A percentile compares a stretch with the other conserved stretches of the same genome.
Evolutionary conservation across 2,888 invertebrate genomes (phyloP).

Genomic region (Plebejus anna): DNA sequence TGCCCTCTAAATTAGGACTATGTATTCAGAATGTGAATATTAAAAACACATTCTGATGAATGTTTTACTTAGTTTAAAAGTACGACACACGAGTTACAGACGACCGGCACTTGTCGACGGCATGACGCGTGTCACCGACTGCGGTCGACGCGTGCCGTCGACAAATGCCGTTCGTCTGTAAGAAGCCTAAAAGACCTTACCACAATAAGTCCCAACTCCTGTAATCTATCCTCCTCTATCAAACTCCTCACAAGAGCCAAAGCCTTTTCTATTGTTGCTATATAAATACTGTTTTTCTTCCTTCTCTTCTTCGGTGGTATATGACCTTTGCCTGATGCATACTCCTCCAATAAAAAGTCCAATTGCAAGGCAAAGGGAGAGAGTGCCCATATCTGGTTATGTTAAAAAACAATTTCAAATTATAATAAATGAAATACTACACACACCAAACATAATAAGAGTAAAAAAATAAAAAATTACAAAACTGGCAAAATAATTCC

Average conservation of each 20-base stretch:
- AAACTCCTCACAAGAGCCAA: slow-evolving; percentile 91
- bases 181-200: slow-evolving; percentile 46
- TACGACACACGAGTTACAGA: no score
- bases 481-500: neutral
- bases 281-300: slow-evolving; percentile 88
- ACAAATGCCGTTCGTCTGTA: no score
- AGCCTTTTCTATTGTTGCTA: slow-evolving; percentile 98
- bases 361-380: slow-evolving; percentile 92
- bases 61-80: no score
- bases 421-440: neutral
- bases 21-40: no score
- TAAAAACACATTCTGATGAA: no score
- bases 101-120: no score
- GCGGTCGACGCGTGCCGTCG: no score
- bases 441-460: neutral
- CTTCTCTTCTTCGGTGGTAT: slow-evolving; percentile 90
- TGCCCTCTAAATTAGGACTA: no score
- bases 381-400: slow-evolving; percentile 85
- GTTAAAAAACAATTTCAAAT: slow-evolving; percentile 36
- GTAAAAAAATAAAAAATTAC: neutral
- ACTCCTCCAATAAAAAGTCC: slow-evolving; percentile 95
- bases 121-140: no score
- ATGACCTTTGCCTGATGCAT: slow-evolving; percentile 94
- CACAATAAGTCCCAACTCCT: slow-evolving; percentile 88
- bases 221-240: slow-evolving; percentile 86